Evolutionary conservation across 2,888 invertebrate genomes (phyloP).

Genomic region (Pimpla rufipes): DNA sequence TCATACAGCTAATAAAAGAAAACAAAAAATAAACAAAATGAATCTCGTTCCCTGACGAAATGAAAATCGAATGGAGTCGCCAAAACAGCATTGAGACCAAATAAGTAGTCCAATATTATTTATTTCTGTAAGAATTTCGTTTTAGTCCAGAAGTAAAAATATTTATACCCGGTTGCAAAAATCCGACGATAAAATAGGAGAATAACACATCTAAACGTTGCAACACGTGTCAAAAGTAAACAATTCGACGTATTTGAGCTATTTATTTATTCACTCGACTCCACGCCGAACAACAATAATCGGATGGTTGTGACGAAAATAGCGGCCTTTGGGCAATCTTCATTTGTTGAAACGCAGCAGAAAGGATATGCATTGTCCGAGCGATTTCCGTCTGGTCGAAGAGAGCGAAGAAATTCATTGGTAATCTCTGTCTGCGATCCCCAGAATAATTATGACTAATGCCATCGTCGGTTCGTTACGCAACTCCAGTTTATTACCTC

Average conservation of each 20-base stretch:
- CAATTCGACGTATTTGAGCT: background rate
- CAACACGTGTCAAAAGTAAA: background rate
- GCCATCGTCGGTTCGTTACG: constrained; percentile 20
- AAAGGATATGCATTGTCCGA: background rate
- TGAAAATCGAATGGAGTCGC: too few species aligned
- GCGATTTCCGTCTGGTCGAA: background rate
- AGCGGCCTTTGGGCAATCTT: background rate
- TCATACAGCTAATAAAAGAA: too few species aligned
- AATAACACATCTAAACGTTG: too few species aligned
- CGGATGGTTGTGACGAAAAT: too few species aligned
- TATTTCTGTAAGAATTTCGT: too few species aligned
- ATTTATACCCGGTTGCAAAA: too few species aligned
- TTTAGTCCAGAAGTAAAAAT: too few species aligned
- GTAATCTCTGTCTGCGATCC: background rate
- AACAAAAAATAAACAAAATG: too few species aligned
- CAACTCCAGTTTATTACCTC: constrained; percentile 33
- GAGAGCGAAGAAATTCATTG: constrained; percentile 18
- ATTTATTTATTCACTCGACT: background rate
- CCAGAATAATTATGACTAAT: constrained; percentile 28
- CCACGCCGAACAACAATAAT: background rate
- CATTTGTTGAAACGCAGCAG: background rate
- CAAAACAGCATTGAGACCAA: too few species aligned
- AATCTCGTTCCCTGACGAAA: too few species aligned
- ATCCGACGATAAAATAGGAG: too few species aligned
- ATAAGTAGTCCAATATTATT: too few species aligned